Conservation (phyloP, 1,140 invertebrate species). For the Bemisia tabaci region DNA sequence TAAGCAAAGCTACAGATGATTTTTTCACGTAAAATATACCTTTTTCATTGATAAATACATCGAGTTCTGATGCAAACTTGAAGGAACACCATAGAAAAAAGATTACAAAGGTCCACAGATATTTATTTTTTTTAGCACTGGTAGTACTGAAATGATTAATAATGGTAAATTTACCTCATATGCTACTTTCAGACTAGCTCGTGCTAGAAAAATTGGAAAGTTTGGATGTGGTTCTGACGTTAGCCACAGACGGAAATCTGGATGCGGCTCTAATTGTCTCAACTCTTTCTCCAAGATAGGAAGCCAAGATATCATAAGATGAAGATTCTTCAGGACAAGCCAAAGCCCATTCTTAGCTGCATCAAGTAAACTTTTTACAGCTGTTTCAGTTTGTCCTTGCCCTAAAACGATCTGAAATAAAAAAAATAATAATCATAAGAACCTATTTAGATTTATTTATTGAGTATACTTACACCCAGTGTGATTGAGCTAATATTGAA, state of each 20-base stretch:
- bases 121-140: too few species aligned
- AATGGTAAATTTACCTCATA: conserved; percentile 51
- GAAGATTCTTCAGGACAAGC: conserved; percentile 78
- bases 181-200: conserved; percentile 62
- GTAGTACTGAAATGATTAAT: too few species aligned
- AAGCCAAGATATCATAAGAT: conserved; percentile 67
- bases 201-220: conserved; percentile 49
- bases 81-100: too few species aligned
- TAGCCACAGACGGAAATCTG: conserved; percentile 57
- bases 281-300: conserved; percentile 57
- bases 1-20: too few species aligned
- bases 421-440: too few species aligned
- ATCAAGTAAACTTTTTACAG: conserved; percentile 32
- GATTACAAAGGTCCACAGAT: too few species aligned
- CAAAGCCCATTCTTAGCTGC: conserved; percentile 46
- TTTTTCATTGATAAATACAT: too few species aligned
- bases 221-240: conserved; percentile 52
- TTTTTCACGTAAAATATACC: too few species aligned
- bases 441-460: too few species aligned
- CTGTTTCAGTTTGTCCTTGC: conserved; percentile 52
- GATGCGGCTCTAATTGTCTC: conserved; percentile 38
- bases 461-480: too few species aligned
- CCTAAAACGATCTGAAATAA: conserved; percentile 56
- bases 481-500: too few species aligned
- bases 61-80: too few species aligned